Conservation (phyloP, 2,888 invertebrate genomes). For the Melangyna quadrimaculata region DNA sequence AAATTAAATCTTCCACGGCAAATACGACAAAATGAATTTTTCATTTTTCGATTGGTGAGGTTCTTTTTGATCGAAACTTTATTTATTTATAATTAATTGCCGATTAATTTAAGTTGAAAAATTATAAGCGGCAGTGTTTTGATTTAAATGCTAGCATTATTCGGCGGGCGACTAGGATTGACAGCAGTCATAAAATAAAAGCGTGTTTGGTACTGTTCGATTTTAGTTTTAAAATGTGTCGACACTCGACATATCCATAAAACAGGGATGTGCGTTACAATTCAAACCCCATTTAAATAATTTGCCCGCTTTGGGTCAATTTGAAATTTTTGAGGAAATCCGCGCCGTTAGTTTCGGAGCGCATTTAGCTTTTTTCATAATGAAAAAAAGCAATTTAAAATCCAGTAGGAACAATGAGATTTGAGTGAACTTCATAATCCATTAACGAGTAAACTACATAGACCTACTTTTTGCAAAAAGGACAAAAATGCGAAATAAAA, state of each 20-base stretch:
- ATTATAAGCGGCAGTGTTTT: conserved; percentile 63
- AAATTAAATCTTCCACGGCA: conserved; percentile 67
- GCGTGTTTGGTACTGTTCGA: conserved; percentile 40
- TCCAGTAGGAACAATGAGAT: too few relatives aligned
- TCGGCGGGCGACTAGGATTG: conserved; percentile 66
- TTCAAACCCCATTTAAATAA: too few relatives aligned
- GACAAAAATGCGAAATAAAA: too few relatives aligned
- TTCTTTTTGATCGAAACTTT: neutral
- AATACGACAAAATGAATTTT: conserved; percentile 68
- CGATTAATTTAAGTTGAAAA: conserved; percentile 7
- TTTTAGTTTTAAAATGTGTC: neutral
- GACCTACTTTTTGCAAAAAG: too few relatives aligned
- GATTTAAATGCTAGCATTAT: conserved; percentile 68
- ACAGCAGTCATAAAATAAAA: conserved; percentile 53
- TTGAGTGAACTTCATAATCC: too few relatives aligned
- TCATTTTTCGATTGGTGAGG: conserved; percentile 43
- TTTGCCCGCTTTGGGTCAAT: too few relatives aligned
- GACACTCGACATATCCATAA: too few relatives aligned
- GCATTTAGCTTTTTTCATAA: too few relatives aligned
- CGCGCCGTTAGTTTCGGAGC: too few relatives aligned
- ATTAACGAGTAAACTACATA: too few relatives aligned
- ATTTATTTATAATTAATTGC: neutral
- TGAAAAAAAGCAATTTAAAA: too few relatives aligned
- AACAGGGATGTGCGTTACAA: conserved; percentile 1
- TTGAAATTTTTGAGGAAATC: too few relatives aligned